Conservation (phyloP, 2,113 vertebrate genomes). For the Pseudorasbora parva region DNA sequence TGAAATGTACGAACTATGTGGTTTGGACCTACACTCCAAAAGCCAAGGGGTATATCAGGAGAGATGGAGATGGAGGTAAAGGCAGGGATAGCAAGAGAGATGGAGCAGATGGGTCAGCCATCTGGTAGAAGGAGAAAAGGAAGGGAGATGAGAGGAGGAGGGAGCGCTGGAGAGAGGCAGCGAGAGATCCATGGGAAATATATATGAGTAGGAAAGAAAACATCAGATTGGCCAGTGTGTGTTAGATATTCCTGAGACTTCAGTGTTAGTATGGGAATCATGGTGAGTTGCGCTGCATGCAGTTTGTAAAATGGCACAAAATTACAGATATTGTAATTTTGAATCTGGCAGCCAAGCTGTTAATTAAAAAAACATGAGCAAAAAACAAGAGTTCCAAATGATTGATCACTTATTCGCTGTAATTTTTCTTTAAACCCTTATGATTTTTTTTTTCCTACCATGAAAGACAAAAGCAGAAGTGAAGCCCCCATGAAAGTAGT, state of each 20-base stretch:
- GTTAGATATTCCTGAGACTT: constrained; percentile 52
- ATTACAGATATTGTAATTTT: neutral
- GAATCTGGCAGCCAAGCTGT: neutral
- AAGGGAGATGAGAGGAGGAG: constrained; percentile 72
- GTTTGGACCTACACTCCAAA: constrained; percentile 69
- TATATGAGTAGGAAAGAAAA: constrained; percentile 29
- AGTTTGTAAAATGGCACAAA: neutral
- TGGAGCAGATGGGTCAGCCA: constrained; percentile 83
- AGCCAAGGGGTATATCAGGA: constrained; percentile 63
- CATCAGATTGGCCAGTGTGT: constrained; percentile 12
- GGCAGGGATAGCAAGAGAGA: constrained; percentile 62
- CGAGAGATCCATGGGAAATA: constrained; percentile 47
- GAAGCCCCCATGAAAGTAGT: too few relatives aligned
- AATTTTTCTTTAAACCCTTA: neutral
- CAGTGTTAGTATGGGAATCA: constrained; percentile 53
- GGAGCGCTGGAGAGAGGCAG: constrained; percentile 56
- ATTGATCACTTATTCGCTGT: neutral
- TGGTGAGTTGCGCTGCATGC: neutral
- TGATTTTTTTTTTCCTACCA: neutral
- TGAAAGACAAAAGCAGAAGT: neutral
- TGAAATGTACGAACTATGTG: constrained; percentile 53
- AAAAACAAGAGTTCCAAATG: too few relatives aligned
- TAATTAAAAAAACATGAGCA: neutral
- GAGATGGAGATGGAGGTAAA: constrained; percentile 56
- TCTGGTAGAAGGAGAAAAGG: constrained; percentile 77